Evolutionary conservation across 2,888 invertebrate genomes (phyloP).

Genomic region (Chorisops tibialis): DNA sequence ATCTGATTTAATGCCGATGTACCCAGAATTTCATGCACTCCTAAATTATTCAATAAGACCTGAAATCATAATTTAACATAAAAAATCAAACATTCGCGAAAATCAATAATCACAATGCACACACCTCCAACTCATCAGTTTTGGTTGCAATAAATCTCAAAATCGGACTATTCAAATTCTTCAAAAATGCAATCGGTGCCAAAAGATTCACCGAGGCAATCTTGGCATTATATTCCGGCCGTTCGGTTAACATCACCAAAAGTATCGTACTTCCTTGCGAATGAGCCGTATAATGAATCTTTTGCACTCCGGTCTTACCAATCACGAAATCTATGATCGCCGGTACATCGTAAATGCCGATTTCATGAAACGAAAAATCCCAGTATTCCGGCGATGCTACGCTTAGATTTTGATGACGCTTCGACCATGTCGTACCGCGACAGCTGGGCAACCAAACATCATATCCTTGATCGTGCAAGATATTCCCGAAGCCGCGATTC

Average conservation of each 20-base stretch:
- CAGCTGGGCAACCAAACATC: conserved; percentile 49
- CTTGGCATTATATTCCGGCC: conserved; percentile 43
- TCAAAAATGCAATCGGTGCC: conserved; percentile 45
- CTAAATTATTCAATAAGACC: conserved; percentile 46
- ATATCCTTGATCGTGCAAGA: conserved; percentile 44
- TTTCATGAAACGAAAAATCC: conserved; percentile 49
- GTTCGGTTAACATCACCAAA: conserved; percentile 40
- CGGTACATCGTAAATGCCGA: conserved; percentile 45
- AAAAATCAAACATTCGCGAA: too few relatives aligned
- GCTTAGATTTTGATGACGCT: conserved; percentile 42
- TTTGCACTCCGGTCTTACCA: conserved; percentile 36
- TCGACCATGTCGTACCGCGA: conserved; percentile 44
- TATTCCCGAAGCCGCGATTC: conserved; percentile 39
- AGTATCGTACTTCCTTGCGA: conserved; percentile 45
- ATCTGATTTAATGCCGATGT: conserved; percentile 46
- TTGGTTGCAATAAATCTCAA: conserved; percentile 41
- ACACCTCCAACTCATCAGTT: conserved; percentile 39
- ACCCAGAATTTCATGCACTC: conserved; percentile 45
- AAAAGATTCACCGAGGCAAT: conserved; percentile 45
- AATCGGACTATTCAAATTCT: conserved; percentile 40
- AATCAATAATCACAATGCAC: neutral
- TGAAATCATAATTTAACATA: conserved; percentile 27
- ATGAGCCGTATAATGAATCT: conserved; percentile 45
- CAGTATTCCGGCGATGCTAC: conserved; percentile 42
- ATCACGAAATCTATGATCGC: conserved; percentile 44